These are phyloP conservation scores for Maniola hyperantus DNA, from an alignment of 2,888 invertebrate species.

Conservation along the genomic window DNA sequence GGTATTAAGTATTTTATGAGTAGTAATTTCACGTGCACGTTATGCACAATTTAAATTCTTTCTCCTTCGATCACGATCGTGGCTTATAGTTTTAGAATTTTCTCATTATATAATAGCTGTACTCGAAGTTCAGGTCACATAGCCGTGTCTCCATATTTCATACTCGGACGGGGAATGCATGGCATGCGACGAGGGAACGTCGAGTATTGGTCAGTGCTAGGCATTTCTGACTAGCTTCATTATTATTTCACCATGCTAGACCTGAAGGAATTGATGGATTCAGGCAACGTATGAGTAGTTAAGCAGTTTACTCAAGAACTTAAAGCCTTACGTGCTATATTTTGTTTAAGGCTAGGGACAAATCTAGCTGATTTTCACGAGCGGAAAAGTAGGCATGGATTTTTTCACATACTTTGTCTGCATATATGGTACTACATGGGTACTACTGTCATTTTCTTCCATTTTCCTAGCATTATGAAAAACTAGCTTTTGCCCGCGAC, in stretches of 20 bases:
- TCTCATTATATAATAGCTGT: constrained; percentile 47
- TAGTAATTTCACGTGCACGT: constrained; percentile 2
- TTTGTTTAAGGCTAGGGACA: neutral
- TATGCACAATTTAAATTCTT: constrained; percentile 24
- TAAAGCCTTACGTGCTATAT: neutral
- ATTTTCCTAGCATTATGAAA: no score
- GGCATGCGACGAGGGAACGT: constrained; percentile 57
- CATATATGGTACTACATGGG: no score
- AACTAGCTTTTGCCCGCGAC: no score
- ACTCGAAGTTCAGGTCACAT: constrained; percentile 46
- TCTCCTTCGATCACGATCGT: constrained; percentile 18
- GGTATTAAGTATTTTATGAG: neutral
- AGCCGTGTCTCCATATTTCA: constrained; percentile 65
- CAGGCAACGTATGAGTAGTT: constrained; percentile 28
- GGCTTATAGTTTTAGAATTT: constrained; percentile 57
- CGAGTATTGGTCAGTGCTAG: constrained; percentile 61
- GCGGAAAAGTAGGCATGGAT: no score
- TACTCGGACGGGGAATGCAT: constrained; percentile 57
- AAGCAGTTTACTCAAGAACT: constrained; percentile 10
- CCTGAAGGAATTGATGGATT: constrained; percentile 35
- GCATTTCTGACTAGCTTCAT: constrained; percentile 65
- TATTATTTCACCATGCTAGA: constrained; percentile 58
- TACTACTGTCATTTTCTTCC: no score
- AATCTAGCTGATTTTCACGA: no score
- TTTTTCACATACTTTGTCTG: no score